phyloP scores from a whole-genome alignment of 2,113 vertebrate species.

The Perca fluviatilis region DNA sequence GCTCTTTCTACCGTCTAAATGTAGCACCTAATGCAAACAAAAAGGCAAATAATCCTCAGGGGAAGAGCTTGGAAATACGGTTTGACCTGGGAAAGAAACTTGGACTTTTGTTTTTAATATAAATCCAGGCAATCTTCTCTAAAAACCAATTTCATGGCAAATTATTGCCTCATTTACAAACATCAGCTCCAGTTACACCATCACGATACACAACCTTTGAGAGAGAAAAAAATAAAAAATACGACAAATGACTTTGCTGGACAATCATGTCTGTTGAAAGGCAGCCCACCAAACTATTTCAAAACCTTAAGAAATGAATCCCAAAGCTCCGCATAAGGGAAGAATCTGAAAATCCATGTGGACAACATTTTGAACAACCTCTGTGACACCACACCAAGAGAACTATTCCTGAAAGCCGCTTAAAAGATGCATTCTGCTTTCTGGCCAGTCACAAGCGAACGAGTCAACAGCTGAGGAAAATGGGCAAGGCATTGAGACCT shows the following conservation, averaged over 20 bases:
- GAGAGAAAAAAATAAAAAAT: conserved; percentile 11
- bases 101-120: conserved; percentile 8
- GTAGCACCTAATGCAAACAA: conserved; percentile 72
- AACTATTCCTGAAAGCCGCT: conserved; percentile 39
- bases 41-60: conserved; percentile 52
- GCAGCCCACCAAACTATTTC: conserved; percentile 47
- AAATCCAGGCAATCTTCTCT: conserved; percentile 49
- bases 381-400: conserved; percentile 42
- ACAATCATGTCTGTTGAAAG: conserved; percentile 66
- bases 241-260: conserved; percentile 53
- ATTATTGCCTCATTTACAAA: conserved; percentile 75
- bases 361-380: conserved; percentile 50
- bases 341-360: conserved; percentile 56
- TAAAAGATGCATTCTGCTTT: conserved; percentile 44
- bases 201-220: conserved; percentile 40
- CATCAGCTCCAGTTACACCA: conserved; percentile 70
- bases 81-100: conserved; percentile 45
- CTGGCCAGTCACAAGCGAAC: conserved; percentile 29
- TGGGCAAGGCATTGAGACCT: conserved; percentile 20
- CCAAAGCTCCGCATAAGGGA: conserved; percentile 14
- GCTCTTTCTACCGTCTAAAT: conserved; percentile 55
- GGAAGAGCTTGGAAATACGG: conserved; percentile 40
- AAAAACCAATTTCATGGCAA: conserved; percentile 72
- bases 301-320: conserved; percentile 41
- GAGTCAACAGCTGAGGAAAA: conserved; percentile 30